Base-by-base conservation (phyloP, 37 sponge, comb jelly and placozoan species). In the Crambe crambe region DNA sequence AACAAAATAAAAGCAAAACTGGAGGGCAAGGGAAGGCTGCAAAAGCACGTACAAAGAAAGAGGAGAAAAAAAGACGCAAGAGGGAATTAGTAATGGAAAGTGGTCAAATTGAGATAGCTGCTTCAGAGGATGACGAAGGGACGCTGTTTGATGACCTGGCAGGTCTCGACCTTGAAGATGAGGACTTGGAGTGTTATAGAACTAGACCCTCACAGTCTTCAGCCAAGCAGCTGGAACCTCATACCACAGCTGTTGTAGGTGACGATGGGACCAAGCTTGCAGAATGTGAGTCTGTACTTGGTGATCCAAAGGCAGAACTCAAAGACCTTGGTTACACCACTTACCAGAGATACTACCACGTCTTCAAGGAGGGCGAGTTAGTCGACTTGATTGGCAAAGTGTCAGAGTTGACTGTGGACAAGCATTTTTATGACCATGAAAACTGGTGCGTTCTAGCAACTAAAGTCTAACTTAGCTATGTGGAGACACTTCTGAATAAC, bases 281-380 rank as follows among this genome's bases (percentile, higher is more conserved):
- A 58, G 59, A 26, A 26, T 3, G 17, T 18, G 18, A 18, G 20
- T 12, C 25, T 3, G 59, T 4, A 12, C 9, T 18, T 9, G 9
- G 15, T 51, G 61, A 3, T 60, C 66, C 1, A 1, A 30, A 65
- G 35, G 2, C 3, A 31, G 35, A 20, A 30, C 35, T 65, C 32
- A 2, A 2, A 30, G 35, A 31, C 17, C 31, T 65, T 8, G 84
- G 83, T 18, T 91, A 82, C 39, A 71, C 75, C 29, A 92, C 87
- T 17, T 96, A 71, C 61, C 92, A 92, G 57, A 56, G 99, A 25
- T 98, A 94, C 78, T 98, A 98, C 62, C 99, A 98, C 60, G 95
- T 98, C 43, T 98, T 98, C 80, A 80, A 62, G 60, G 79, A 83
- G 62, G 89, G 89, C 0, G 99, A 98, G 73, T 75, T 98, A 34